Evolutionary conservation across 2,888 invertebrate species (phyloP).

Genomic region (Xestia rhomboidea): DNA sequence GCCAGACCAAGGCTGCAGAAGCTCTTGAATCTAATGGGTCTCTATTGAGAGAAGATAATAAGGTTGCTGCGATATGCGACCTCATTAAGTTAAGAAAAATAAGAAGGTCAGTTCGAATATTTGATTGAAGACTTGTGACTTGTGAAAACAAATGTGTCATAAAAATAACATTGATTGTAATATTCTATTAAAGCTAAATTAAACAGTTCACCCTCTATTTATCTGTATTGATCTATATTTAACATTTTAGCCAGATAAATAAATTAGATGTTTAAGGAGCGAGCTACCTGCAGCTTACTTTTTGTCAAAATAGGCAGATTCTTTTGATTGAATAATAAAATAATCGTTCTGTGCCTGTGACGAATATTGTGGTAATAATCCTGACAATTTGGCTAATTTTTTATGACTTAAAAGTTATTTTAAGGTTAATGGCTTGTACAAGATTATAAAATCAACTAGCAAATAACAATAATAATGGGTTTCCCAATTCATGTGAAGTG

Average conservation of each 20-base stretch:
- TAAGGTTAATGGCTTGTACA: conserved; percentile 25
- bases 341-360: neutral
- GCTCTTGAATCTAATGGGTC: too few relatives aligned
- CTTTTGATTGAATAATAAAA: neutral
- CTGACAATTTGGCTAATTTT: neutral
- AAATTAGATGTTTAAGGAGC: neutral
- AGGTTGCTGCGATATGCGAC: too few relatives aligned
- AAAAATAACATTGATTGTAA: too few relatives aligned
- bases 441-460: neutral
- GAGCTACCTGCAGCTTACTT: neutral
- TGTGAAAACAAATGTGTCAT: too few relatives aligned
- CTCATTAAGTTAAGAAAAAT: too few relatives aligned
- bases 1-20: too few relatives aligned
- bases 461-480: neutral
- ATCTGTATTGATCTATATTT: too few relatives aligned
- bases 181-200: too few relatives aligned
- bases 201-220: too few relatives aligned
- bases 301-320: neutral
- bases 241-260: neutral
- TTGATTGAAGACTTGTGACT: too few relatives aligned
- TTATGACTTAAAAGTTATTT: neutral
- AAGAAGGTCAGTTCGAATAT: too few relatives aligned
- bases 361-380: neutral
- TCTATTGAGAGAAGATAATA: too few relatives aligned
- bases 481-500: neutral